Evolutionary conservation across 2,888 invertebrate genomes (phyloP).

Genomic region (Ametastegia equiseti): DNA sequence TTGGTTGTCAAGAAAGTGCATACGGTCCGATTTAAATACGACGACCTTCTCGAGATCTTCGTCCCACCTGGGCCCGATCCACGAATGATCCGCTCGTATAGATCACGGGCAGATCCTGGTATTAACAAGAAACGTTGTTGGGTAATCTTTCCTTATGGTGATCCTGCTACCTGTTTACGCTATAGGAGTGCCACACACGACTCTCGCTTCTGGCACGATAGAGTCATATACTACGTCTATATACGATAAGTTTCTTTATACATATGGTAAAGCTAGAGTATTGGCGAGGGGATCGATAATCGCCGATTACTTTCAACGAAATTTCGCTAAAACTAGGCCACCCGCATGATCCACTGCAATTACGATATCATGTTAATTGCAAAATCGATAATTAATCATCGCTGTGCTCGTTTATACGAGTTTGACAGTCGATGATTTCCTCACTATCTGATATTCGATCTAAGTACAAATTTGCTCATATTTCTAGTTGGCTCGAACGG

Average conservation of each 20-base stretch:
- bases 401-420: constrained; percentile 6
- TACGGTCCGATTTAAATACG: constrained; percentile 44
- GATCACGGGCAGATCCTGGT: constrained; percentile 48
- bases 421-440: constrained; percentile 22
- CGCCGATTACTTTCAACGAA: neutral
- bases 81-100: constrained; percentile 39
- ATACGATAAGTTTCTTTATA: neutral
- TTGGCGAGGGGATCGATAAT: neutral
- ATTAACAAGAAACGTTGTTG: constrained; percentile 46
- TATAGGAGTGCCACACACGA: constrained; percentile 46
- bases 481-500: neutral
- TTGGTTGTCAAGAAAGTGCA: constrained; percentile 43
- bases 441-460: neutral
- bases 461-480: constrained; percentile 2
- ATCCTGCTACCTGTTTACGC: constrained; percentile 43
- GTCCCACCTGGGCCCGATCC: constrained; percentile 47
- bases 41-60: constrained; percentile 47
- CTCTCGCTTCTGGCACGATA: constrained; percentile 28
- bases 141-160: constrained; percentile 33
- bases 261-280: neutral
- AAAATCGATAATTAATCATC: constrained; percentile 22
- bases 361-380: constrained; percentile 11
- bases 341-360: constrained; percentile 10
- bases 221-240: constrained; percentile 18
- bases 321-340: neutral